phyloP scores from a whole-genome alignment of 2,113 vertebrate species.

The Nymphicus hollandicus region DNA sequence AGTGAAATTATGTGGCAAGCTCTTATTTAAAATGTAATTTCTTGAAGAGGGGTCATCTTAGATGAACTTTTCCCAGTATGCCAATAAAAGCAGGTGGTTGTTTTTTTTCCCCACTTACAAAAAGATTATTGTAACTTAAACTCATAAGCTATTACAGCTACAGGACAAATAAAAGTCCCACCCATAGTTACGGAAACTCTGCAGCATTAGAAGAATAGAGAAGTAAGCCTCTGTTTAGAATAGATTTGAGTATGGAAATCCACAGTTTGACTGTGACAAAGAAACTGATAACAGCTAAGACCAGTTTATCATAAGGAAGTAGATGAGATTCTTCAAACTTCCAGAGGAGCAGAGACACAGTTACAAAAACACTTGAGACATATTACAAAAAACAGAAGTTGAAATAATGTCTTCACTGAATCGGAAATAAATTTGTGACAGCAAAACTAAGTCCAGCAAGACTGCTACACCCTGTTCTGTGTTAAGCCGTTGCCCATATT shows the following conservation, averaged over 20 bases:
- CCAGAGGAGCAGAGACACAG: not conserved
- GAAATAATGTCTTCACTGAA: not conserved
- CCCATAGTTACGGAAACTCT: not conserved
- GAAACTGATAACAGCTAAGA: slow-evolving; percentile 6
- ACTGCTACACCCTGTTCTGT: not conserved
- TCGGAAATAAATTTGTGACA: not conserved
- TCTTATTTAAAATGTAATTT: not conserved
- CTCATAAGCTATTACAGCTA: not conserved
- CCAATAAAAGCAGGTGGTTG: not conserved
- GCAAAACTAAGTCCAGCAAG: not conserved
- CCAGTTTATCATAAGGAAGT: slow-evolving; percentile 29
- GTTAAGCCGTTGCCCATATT: rapidly evolving
- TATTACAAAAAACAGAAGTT: not conserved
- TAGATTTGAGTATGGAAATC: slow-evolving; percentile 9
- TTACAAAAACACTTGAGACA: not conserved
- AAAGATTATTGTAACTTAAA: not conserved
- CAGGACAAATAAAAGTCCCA: not conserved
- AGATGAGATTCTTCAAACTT: not conserved
- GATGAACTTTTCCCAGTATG: not conserved
- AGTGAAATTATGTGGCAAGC: not conserved
- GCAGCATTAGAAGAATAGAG: not conserved
- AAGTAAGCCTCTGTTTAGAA: slow-evolving; percentile 32
- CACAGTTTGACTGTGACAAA: not conserved
- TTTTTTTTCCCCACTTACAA: not conserved
- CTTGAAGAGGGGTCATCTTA: not conserved